phyloP scores from a whole-genome alignment of 2,888 invertebrate species.

The Micropterix aruncella region DNA sequence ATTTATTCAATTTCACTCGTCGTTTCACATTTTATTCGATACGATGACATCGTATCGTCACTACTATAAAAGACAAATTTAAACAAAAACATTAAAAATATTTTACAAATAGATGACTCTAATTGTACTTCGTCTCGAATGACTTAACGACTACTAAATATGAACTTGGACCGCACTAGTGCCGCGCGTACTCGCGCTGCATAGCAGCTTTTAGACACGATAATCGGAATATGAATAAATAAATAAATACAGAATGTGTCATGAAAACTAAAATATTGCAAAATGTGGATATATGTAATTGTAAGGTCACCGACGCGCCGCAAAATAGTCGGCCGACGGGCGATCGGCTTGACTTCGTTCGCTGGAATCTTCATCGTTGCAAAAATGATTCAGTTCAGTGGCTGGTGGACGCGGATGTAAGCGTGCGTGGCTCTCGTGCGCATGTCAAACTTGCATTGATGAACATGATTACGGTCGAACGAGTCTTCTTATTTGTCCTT shows the following conservation, averaged over 20 bases:
- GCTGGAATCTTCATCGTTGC: too few species aligned
- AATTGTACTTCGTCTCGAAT: background rate
- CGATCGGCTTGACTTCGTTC: too few species aligned
- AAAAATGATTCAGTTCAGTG: too few species aligned
- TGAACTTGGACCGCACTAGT: background rate
- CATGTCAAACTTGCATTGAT: background rate
- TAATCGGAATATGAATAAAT: too few species aligned
- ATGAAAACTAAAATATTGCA: too few species aligned
- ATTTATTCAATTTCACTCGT: slow-evolving; percentile 10
- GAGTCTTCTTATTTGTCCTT: slow-evolving; percentile 61
- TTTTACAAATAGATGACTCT: background rate
- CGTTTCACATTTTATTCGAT: slow-evolving; percentile 3
- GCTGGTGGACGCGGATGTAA: background rate
- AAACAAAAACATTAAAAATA: background rate
- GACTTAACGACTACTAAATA: background rate
- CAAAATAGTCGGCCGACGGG: too few species aligned
- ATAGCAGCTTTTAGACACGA: too few species aligned
- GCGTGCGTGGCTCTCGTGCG: background rate
- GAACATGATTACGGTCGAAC: background rate
- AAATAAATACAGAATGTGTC: too few species aligned
- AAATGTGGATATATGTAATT: too few species aligned
- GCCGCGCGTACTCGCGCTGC: background rate
- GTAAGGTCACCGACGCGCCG: too few species aligned
- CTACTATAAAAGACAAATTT: background rate
- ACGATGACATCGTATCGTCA: slow-evolving; percentile 2